A percentile compares a stretch with the other conserved stretches of the same genome.
Conservation (phyloP, 2,888 invertebrate species). For the Herminia tarsipennalis region DNA sequence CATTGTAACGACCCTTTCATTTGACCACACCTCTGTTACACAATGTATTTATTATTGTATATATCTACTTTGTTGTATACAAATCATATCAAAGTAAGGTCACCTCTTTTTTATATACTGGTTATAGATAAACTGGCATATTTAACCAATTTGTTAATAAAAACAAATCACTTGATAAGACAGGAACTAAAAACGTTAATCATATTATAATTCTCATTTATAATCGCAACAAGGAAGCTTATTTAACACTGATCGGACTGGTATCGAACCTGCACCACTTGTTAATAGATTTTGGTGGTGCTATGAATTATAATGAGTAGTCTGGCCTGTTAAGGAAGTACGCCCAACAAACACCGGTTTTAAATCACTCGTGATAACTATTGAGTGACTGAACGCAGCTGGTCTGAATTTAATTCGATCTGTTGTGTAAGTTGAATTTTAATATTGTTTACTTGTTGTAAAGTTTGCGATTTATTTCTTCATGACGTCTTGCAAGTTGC, state of each 20-base stretch:
- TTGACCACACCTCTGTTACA: no score
- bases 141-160: no score
- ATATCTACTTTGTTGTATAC: no score
- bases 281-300: slow-evolving; percentile 31
- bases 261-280: slow-evolving; percentile 20
- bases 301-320: slow-evolving; percentile 34
- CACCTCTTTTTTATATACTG: no score
- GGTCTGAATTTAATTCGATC: neutral
- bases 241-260: slow-evolving; percentile 20
- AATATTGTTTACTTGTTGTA: neutral
- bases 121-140: no score
- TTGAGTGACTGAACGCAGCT: neutral
- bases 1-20: no score
- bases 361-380: slow-evolving; percentile 1
- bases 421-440: neutral
- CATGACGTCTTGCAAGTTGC: neutral
- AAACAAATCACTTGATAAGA: no score
- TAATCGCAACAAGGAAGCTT: slow-evolving; percentile 33
- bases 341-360: neutral
- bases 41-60: no score
- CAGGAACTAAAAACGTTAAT: slow-evolving; percentile 1
- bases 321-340: slow-evolving; percentile 33
- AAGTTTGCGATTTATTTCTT: neutral
- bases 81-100: no score
- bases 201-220: slow-evolving; percentile 6